Conservation (phyloP, 2,797 vertebrate species). For the Parauchenoglanis punctatus region DNA sequence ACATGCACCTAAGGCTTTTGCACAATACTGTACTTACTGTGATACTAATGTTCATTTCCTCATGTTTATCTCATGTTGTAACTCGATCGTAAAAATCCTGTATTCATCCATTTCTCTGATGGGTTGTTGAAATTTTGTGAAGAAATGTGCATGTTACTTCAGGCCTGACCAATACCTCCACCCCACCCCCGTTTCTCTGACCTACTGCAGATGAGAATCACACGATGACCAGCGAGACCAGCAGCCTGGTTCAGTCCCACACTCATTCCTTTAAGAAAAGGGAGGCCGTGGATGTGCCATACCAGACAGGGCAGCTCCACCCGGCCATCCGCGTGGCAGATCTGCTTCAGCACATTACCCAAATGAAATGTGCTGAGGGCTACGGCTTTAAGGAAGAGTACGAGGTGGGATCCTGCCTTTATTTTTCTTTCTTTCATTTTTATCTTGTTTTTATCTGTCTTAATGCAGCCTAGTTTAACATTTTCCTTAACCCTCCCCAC, state of each 20-base stretch:
- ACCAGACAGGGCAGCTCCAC: conserved; percentile 93
- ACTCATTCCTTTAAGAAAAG: conserved; percentile 81
- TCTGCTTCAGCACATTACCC: conserved; percentile 95
- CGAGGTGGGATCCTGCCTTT: conserved; percentile 80
- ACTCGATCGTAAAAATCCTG: conserved; percentile 45
- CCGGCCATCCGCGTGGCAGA: conserved; percentile 95
- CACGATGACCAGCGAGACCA: conserved; percentile 91
- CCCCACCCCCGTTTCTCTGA: conserved; percentile 25
- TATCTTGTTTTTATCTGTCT: not conserved
- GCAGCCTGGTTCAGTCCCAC: conserved; percentile 90
- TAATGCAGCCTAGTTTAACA: not conserved
- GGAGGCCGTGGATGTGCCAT: conserved; percentile 84
- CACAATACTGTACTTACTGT: conserved; percentile 28
- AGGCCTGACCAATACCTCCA: conserved; percentile 17
- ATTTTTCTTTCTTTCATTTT: not conserved
- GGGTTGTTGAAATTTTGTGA: conserved; percentile 29
- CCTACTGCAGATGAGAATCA: conserved; percentile 86
- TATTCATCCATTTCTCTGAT: conserved; percentile 43
- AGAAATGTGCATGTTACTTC: conserved; percentile 13
- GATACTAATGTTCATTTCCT: conserved; percentile 52
- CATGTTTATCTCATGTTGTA: conserved; percentile 54
- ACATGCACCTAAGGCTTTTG: conserved; percentile 5
- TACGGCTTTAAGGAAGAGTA: conserved; percentile 99
- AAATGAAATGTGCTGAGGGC: conserved; percentile 97
- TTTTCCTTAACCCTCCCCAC: not conserved